Percentiles rank a stretch among this genome's conserved stretches.
These are phyloP conservation scores for Platygyra sinensis DNA, from an alignment of 64 coral and sea anemone genomes.

Conservation along the genomic window DNA sequence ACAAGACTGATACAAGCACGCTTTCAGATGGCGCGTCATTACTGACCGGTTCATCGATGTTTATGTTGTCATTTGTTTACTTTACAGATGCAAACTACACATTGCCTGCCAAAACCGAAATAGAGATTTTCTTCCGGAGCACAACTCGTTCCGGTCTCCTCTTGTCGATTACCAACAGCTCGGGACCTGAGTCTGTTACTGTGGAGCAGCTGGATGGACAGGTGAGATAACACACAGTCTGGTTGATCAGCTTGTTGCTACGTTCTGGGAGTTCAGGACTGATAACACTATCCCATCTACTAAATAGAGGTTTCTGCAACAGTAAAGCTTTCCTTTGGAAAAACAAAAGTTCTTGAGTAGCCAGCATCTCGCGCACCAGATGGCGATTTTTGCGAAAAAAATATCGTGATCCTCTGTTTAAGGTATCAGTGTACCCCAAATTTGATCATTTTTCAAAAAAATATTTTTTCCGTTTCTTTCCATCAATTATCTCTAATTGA, in stretches of 20 bases:
- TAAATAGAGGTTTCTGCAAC: too few species aligned
- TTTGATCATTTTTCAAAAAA: too few species aligned
- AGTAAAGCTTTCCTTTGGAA: too few species aligned
- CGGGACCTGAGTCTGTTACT: slow-evolving; percentile 45
- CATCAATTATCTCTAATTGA: too few species aligned
- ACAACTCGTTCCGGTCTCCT: slow-evolving; percentile 69
- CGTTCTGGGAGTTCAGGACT: background rate
- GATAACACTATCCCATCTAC: too few species aligned
- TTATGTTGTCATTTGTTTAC: background rate
- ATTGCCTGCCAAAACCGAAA: slow-evolving; percentile 23
- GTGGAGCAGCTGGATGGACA: slow-evolving; percentile 85
- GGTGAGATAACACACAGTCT: slow-evolving; percentile 40
- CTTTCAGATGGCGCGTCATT: background rate
- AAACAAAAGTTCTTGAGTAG: too few species aligned
- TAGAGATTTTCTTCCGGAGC: slow-evolving; percentile 62
- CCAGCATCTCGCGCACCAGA: too few species aligned
- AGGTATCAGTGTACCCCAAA: too few species aligned
- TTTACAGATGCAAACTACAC: slow-evolving; percentile 70
- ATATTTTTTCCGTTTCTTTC: too few species aligned
- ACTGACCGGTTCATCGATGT: background rate
- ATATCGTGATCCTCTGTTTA: too few species aligned
- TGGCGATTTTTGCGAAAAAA: too few species aligned
- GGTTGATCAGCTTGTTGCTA: background rate
- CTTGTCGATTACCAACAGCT: slow-evolving; percentile 43
- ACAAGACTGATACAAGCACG: background rate